Conservation (phyloP, 37 sponge, comb jelly and placozoan species). For the Theonella swinhoei region DNA sequence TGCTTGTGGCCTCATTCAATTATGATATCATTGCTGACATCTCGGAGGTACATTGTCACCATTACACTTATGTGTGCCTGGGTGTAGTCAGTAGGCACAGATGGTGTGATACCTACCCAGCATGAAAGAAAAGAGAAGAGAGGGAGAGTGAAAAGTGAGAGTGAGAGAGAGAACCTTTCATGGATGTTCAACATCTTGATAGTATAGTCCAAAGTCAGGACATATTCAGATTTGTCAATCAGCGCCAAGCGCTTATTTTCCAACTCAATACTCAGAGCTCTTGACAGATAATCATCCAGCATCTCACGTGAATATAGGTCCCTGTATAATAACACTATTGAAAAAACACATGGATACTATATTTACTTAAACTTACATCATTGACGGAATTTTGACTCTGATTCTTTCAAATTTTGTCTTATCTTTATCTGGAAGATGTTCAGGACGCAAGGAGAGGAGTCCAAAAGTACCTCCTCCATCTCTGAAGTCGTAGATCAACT, state of each 20-base stretch:
- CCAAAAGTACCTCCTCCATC: constrained; percentile 67
- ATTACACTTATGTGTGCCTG: no score
- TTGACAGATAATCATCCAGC: constrained; percentile 69
- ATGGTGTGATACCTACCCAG: no score
- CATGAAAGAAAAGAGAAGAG: no score
- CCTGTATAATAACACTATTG: constrained; percentile 8
- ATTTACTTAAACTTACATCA: constrained; percentile 34
- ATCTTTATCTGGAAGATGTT: constrained; percentile 53
- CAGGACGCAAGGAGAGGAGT: constrained; percentile 67
- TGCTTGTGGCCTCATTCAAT: not conserved
- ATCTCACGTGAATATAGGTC: constrained; percentile 50
- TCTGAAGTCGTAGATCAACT: constrained; percentile 74
- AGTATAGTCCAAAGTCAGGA: constrained; percentile 90
- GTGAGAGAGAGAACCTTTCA: no score
- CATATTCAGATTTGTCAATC: constrained; percentile 84
- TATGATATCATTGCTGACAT: not conserved
- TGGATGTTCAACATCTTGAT: constrained; percentile 81
- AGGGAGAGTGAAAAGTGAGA: no score
- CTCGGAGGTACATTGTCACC: no score
- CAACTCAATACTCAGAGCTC: constrained; percentile 68
- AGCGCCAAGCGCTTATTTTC: constrained; percentile 48
- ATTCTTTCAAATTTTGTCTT: constrained; percentile 47
- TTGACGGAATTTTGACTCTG: constrained; percentile 66
- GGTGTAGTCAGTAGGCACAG: no score
- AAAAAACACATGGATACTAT: not conserved